phyloP scores from a whole-genome alignment of 2,113 vertebrate species.

The Sphyrna mokarran region DNA sequence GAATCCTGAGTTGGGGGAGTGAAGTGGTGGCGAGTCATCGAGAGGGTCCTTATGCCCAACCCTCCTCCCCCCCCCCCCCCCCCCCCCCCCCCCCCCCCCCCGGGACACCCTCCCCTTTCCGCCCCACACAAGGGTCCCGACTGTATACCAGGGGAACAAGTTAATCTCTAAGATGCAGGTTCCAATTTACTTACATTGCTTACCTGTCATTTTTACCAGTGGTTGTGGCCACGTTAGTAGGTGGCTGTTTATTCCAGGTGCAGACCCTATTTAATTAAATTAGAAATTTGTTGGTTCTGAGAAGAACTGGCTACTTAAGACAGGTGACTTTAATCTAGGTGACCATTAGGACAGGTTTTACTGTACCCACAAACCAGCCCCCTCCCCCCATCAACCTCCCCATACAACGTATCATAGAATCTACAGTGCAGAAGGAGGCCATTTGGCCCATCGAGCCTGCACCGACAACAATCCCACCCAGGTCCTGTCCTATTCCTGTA shows the following conservation, averaged over 20 bases:
- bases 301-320: slow-evolving; percentile 30
- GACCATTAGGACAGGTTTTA: slow-evolving; percentile 35
- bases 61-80: background rate
- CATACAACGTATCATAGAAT: background rate
- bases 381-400: background rate
- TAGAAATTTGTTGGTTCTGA: slow-evolving; percentile 36
- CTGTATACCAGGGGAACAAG: background rate
- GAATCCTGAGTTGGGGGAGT: background rate
- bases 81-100: background rate
- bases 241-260: slow-evolving; percentile 35
- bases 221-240: slow-evolving; percentile 36
- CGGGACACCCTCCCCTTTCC: background rate
- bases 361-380: background rate
- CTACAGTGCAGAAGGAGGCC: too few species aligned
- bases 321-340: slow-evolving; percentile 27
- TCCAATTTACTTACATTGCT: slow-evolving; percentile 35
- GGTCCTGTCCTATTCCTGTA: too few species aligned
- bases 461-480: too few species aligned
- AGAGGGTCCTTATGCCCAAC: background rate
- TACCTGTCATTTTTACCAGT: slow-evolving; percentile 37
- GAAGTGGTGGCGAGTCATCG: background rate
- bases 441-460: too few species aligned
- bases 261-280: slow-evolving; percentile 37
- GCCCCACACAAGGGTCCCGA: background rate
- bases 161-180: slow-evolving; percentile 26